Evolutionary conservation across 2,888 invertebrate genomes (phyloP).

Genomic region (Pristionchus mayeri): DNA sequence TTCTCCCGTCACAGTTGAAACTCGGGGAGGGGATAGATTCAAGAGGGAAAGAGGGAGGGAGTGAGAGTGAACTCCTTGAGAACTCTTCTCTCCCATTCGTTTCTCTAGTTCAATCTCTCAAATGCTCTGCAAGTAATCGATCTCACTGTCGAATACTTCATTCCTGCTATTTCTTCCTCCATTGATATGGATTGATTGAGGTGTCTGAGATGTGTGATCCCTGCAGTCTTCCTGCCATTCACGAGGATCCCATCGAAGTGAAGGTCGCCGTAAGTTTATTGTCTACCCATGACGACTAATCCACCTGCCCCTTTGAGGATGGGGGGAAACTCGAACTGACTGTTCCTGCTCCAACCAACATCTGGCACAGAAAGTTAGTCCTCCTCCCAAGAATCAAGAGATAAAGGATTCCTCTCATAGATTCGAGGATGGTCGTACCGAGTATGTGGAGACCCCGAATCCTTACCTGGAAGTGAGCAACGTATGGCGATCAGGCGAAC

Average conservation of each 20-base stretch:
- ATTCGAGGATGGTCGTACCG: neutral
- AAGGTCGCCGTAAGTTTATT: conserved; percentile 4
- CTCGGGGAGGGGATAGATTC: no score
- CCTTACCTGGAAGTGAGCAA: conserved; percentile 38
- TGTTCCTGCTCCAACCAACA: conserved; percentile 29
- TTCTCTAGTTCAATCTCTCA: conserved; percentile 8
- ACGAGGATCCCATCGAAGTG: conserved; percentile 16
- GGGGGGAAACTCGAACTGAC: neutral
- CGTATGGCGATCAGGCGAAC: conserved; percentile 15
- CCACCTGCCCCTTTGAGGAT: neutral
- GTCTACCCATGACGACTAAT: neutral
- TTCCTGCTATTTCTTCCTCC: no score
- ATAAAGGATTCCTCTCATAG: neutral
- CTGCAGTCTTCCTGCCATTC: conserved; percentile 40
- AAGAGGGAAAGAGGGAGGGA: neutral
- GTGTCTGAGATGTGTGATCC: neutral
- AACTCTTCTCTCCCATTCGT: neutral
- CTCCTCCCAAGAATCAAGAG: neutral
- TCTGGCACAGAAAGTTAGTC: conserved; percentile 46
- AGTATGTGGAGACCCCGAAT: conserved; percentile 35
- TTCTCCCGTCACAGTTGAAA: no score
- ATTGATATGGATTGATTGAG: neutral
- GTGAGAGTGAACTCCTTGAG: conserved; percentile 22
- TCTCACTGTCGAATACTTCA: neutral
- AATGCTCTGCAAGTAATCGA: neutral